Conservation (phyloP, 2,888 invertebrate genomes). For the Cephus pygmeus region DNA sequence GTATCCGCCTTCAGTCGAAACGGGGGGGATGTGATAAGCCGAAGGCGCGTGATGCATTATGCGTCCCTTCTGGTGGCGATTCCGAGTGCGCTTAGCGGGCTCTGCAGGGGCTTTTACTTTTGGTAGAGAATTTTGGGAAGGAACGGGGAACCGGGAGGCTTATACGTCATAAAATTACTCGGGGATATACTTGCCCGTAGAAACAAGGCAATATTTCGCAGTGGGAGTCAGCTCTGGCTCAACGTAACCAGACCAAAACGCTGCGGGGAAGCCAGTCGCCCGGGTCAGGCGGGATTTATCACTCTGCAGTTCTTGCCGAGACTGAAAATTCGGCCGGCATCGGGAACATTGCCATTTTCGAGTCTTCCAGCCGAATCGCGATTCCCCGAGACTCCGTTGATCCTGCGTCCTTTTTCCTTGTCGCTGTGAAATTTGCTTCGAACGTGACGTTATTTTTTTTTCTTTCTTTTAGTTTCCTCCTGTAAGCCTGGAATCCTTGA, state of each 20-base stretch:
- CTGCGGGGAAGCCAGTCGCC: slow-evolving; percentile 39
- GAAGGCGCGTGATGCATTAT: neutral
- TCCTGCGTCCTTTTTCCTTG: neutral
- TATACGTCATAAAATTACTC: slow-evolving; percentile 54
- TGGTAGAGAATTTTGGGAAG: slow-evolving; percentile 10
- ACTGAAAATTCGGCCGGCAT: neutral
- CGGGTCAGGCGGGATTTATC: slow-evolving; percentile 55
- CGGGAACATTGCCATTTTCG: slow-evolving; percentile 6
- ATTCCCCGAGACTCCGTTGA: neutral
- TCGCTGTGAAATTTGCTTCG: neutral
- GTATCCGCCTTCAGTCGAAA: neutral
- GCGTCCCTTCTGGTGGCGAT: neutral
- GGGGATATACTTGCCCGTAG: slow-evolving; percentile 44
- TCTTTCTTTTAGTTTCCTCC: slow-evolving; percentile 11
- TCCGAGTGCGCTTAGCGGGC: slow-evolving; percentile 9
- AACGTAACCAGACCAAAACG: slow-evolving; percentile 46
- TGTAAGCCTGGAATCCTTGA: neutral
- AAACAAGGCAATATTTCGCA: slow-evolving; percentile 55
- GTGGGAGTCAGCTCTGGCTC: slow-evolving; percentile 26
- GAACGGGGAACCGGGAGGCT: slow-evolving; percentile 27
- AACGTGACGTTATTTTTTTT: slow-evolving; percentile 17
- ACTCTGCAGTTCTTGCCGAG: slow-evolving; percentile 47
- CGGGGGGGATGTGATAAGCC: neutral
- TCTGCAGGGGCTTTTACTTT: neutral
- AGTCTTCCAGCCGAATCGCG: neutral